These are phyloP conservation scores for Lasioglossum marginatum DNA, from an alignment of 2,888 invertebrate species.

Conservation along the genomic window DNA sequence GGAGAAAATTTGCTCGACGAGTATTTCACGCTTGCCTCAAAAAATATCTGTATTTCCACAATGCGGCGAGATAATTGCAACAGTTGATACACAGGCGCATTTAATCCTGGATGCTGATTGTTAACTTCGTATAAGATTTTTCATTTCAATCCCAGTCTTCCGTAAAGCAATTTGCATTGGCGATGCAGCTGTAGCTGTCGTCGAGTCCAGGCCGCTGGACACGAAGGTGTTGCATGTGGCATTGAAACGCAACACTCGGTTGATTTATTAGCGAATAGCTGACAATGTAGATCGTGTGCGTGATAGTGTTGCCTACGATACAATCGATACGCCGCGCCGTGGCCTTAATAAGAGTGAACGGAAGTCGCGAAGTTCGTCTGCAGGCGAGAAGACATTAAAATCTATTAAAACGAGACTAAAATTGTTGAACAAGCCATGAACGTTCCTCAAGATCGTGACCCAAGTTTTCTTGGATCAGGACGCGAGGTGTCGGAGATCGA, in stretches of 20 bases:
- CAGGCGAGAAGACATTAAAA: background rate
- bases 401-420: background rate
- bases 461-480: background rate
- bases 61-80: constrained; percentile 23
- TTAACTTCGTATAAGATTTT: too few species aligned
- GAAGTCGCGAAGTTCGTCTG: background rate
- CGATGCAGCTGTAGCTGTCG: background rate
- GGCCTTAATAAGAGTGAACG: background rate
- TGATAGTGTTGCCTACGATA: background rate
- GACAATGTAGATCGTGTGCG: background rate
- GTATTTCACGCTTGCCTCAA: constrained; percentile 13
- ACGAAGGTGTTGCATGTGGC: constrained; percentile 3
- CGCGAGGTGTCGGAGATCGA: background rate
- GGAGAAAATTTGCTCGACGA: constrained; percentile 59
- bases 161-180: background rate
- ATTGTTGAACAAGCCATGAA: background rate
- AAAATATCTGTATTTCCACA: constrained; percentile 43
- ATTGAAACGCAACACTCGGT: background rate
- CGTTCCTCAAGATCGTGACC: background rate
- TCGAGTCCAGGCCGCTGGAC: background rate
- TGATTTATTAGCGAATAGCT: background rate
- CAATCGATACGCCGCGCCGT: background rate
- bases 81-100: background rate
- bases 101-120: background rate
- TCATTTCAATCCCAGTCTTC: background rate